phyloP scores from a whole-genome alignment of 2,113 vertebrate species.

The Aspiorhynchus laticeps region DNA sequence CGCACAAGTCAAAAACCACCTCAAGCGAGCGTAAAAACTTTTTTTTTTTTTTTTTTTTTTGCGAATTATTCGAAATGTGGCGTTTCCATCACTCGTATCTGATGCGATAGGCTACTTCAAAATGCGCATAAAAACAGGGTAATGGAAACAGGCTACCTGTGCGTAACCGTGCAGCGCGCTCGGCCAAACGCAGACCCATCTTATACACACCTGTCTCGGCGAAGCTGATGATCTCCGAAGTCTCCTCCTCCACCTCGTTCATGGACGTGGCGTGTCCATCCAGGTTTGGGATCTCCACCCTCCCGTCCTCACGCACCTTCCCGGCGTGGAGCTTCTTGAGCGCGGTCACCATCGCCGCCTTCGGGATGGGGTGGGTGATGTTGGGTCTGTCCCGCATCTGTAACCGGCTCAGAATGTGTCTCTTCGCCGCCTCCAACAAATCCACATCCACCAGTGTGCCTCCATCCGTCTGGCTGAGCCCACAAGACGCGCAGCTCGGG shows the following conservation, averaged over 20 bases:
- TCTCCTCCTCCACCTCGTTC: conserved; percentile 84
- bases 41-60: no score
- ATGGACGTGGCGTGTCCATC: conserved; percentile 83
- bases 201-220: conserved; percentile 88
- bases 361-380: conserved; percentile 94
- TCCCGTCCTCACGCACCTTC: conserved; percentile 91
- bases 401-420: conserved; percentile 93
- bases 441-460: conserved; percentile 85
- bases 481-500: conserved; percentile 86
- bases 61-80: no score
- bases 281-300: conserved; percentile 93
- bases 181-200: background rate
- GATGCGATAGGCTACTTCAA: no score
- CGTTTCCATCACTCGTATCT: no score
- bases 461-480: conserved; percentile 81
- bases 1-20: no score
- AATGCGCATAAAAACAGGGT: no score
- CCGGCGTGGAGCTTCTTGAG: conserved; percentile 96
- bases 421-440: conserved; percentile 94
- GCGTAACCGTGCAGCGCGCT: background rate
- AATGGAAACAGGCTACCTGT: no score
- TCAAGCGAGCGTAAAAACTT: background rate
- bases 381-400: conserved; percentile 95
- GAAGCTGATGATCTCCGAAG: conserved; percentile 98
- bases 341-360: conserved; percentile 95